Evolutionary conservation across 2,888 invertebrate genomes (phyloP).

Genomic region (Cephus pygmeus): DNA sequence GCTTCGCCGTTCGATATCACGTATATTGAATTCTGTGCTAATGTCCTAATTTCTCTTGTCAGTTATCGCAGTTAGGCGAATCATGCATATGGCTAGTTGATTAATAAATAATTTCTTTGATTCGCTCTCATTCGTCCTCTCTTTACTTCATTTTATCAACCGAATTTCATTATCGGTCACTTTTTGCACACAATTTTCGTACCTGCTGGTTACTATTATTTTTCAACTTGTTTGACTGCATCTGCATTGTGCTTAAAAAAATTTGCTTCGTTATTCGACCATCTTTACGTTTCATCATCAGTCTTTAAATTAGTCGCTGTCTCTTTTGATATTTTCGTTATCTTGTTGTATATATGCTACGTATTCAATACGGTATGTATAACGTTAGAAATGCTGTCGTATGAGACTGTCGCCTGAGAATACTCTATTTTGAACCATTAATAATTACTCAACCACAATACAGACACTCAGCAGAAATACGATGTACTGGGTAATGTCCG

Average conservation of each 20-base stretch:
- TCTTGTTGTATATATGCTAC: constrained; percentile 23
- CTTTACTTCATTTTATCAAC: background rate
- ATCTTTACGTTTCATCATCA: background rate
- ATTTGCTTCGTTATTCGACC: background rate
- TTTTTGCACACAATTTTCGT: background rate
- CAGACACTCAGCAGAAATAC: background rate
- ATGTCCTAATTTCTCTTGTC: background rate
- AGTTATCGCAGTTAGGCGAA: constrained; percentile 16
- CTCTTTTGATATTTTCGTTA: background rate
- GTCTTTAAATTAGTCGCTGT: background rate
- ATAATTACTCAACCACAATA: constrained; percentile 17
- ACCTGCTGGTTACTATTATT: background rate
- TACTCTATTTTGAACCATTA: constrained; percentile 37
- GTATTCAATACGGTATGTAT: background rate
- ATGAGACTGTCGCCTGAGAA: constrained; percentile 45
- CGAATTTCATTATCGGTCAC: background rate
- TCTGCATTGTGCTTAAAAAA: background rate
- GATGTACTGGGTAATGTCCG: constrained; percentile 1
- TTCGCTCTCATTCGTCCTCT: background rate
- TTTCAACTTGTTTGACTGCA: background rate
- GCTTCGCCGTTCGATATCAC: background rate
- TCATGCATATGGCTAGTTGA: constrained; percentile 26
- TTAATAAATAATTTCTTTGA: constrained; percentile 11
- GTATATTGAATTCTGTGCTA: background rate
- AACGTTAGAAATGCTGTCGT: constrained; percentile 19